Percentiles rank a stretch among this genome's conserved stretches.
phyloP scores from a whole-genome alignment of 2,888 invertebrate genomes.

The Trichopria drosophilae region DNA sequence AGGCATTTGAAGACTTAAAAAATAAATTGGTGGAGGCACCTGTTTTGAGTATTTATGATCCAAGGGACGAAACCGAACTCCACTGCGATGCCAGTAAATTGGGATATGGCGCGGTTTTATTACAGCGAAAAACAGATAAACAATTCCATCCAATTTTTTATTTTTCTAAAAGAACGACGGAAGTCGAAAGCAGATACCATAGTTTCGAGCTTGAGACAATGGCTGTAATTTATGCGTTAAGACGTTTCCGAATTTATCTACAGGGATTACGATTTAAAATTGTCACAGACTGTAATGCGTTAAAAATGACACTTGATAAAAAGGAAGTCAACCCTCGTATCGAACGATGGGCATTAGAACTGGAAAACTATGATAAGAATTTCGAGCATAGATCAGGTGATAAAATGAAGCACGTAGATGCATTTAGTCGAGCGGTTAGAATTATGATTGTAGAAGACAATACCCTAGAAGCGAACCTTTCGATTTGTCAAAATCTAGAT shows the following conservation, averaged over 20 bases:
- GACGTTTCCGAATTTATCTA: not conserved
- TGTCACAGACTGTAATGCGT: too few relatives aligned
- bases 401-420: conserved; percentile 15
- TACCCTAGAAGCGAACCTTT: conserved; percentile 8
- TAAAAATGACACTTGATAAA: too few relatives aligned
- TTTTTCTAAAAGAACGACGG: too few relatives aligned
- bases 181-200: too few relatives aligned
- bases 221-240: conserved; percentile 28
- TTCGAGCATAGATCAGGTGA: conserved; percentile 6
- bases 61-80: conserved; percentile 14
- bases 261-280: conserved; percentile 23
- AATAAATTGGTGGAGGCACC: conserved; percentile 3
- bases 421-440: conserved; percentile 8
- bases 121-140: conserved; percentile 34
- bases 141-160: conserved; percentile 22
- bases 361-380: conserved; percentile 12
- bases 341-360: conserved; percentile 23
- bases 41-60: conserved; percentile 17
- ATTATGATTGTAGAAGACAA: conserved; percentile 17
- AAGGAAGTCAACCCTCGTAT: conserved; percentile 45
- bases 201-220: conserved; percentile 23
- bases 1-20: too few relatives aligned
- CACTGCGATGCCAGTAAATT: conserved; percentile 34
- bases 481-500: conserved; percentile 11
- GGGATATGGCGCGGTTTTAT: conserved; percentile 4